Conservation (phyloP, 1,140 invertebrate species). For the Micrasema longulum region DNA sequence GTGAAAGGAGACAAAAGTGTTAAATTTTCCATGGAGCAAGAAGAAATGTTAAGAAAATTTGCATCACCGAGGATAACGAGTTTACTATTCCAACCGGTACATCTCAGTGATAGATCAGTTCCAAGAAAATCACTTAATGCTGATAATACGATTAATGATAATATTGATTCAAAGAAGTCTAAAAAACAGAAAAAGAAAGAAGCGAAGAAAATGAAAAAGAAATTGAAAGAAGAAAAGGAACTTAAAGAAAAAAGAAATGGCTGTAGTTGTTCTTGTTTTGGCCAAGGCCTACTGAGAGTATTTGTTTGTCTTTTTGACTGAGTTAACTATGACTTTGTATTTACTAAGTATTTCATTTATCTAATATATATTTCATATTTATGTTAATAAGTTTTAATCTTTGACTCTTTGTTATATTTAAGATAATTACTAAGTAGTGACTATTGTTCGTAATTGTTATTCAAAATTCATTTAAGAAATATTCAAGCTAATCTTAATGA, state of each 20-base stretch:
- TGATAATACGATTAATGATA: conserved; percentile 32
- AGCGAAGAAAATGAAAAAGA: conserved; percentile 55
- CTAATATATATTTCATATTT: not conserved
- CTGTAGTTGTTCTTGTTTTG: conserved; percentile 62
- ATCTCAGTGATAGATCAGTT: conserved; percentile 46
- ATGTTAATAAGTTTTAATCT: conserved; percentile 3
- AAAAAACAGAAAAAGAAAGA: conserved; percentile 38
- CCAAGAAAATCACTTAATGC: conserved; percentile 11
- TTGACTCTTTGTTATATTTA: not conserved
- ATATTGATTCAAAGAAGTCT: conserved; percentile 40
- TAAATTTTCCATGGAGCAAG: conserved; percentile 40
- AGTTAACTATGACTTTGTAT: conserved; percentile 38
- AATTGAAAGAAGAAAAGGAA: conserved; percentile 59
- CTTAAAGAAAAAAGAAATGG: conserved; percentile 57
- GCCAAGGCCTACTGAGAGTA: conserved; percentile 62
- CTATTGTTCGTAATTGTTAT: too few relatives aligned
- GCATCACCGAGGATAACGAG: conserved; percentile 34
- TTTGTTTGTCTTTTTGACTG: conserved; percentile 66
- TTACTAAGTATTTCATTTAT: too few relatives aligned
- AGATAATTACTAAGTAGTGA: too few relatives aligned
- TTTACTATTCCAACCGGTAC: conserved; percentile 38
- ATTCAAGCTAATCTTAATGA: conserved; percentile 7
- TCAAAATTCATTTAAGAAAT: not conserved
- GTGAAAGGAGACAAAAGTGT: conserved; percentile 44
- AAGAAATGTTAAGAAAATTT: conserved; percentile 44